Evolutionary conservation across 2,888 invertebrate species (phyloP).

Genomic region (Aradus depressus): DNA sequence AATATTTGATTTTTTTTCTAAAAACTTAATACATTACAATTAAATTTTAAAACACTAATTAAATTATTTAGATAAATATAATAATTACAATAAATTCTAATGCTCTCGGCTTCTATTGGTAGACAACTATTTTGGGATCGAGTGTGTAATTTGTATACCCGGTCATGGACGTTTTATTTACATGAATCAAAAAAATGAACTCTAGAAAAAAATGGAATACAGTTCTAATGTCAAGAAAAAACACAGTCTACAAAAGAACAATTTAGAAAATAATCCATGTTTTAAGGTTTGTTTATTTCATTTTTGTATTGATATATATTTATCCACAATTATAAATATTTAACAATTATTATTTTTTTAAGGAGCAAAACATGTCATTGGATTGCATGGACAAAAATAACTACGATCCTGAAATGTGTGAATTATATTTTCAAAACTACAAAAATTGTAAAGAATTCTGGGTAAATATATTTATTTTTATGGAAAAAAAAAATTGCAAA

Average conservation of each 20-base stretch:
- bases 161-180: no score
- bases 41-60: no score
- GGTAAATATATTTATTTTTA: conserved; percentile 45
- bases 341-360: conserved; percentile 33
- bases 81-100: no score
- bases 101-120: no score
- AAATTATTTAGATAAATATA: no score
- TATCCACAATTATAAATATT: not conserved
- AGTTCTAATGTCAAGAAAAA: conserved; percentile 5
- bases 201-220: not conserved
- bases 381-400: conserved; percentile 59
- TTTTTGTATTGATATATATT: not conserved
- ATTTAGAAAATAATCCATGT: conserved; percentile 40
- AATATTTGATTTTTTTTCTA: no score
- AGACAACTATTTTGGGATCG: no score
- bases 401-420: conserved; percentile 54
- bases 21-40: no score
- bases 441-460: conserved; percentile 70
- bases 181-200: not conserved
- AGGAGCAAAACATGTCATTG: conserved; percentile 63
- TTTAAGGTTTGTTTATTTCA: conserved; percentile 31
- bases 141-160: no score
- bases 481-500: no score
- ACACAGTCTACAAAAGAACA: conserved; percentile 14
- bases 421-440: conserved; percentile 60